Base-by-base conservation (phyloP, 2,888 invertebrate genomes). In the Cremastinae sp. region DNA sequence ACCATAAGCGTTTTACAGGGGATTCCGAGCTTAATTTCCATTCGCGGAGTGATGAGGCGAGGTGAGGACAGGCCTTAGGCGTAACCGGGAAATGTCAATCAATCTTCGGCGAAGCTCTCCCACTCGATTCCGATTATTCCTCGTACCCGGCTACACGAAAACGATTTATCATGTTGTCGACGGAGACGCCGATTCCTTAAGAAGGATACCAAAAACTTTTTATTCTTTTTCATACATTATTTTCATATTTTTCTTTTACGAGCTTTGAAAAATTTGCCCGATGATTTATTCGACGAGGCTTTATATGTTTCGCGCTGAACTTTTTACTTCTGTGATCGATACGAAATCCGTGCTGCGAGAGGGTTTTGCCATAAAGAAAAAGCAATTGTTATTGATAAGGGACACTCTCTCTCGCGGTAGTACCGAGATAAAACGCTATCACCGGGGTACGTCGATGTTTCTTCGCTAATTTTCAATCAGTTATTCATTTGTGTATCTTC, bases 21-120 rank as follows among this genome's bases (percentile, higher is more conserved):
- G 53, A 62, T 59, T 56, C 65, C 43, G 66, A 74, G 65, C 5
- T 28, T 61, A 61, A 74, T 77, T 77, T 70, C 56, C 77, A 77
- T 77, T 66, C 16, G 61, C 28, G 70, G 65, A 55, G 70, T 62
- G 70, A 70, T 70, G 73, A 74, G 59, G 74, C 62, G 72, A 69
- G 51, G 41, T 35, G 76, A 70, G 47, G 70, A 77, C 70, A 77
- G 61, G 74, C 55, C 65, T 77, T 69, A 56, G 77, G 77, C 77
- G 77, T 74, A 66, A 59, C 77, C 74, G 74, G 77, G 77, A 77
- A 74, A 77, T 14, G 74, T 77, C 77, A 74, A 66, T 77, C 77
- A 77, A 70, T 47, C 70, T 39, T 64, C 69, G 37, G 8, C 62
- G 49, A 43, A 58, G 49, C 55, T 72, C 28, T 28, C 74, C 77